These are phyloP conservation scores for Drosophila maculinotata DNA, from an alignment of 2,888 invertebrate species.

Conservation along the genomic window DNA sequence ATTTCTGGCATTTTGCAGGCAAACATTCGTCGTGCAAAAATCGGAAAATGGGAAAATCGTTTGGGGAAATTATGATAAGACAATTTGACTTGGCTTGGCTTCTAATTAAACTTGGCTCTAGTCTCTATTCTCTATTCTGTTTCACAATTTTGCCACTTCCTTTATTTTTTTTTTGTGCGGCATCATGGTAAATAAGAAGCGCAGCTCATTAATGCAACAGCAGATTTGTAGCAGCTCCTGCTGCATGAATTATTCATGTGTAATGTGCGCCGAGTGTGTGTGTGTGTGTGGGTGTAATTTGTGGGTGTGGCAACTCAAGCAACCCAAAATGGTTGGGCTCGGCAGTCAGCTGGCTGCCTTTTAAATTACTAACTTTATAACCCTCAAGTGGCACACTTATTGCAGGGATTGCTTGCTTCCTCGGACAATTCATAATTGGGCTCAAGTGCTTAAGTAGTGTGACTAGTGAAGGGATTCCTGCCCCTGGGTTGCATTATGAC, in stretches of 20 bases:
- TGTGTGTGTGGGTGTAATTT: slow-evolving; percentile 41
- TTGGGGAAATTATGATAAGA: slow-evolving; percentile 75
- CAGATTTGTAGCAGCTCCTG: slow-evolving; percentile 56
- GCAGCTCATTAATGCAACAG: slow-evolving; percentile 72
- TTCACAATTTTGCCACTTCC: slow-evolving; percentile 25
- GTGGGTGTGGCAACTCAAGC: slow-evolving; percentile 50
- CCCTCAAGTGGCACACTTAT: slow-evolving; percentile 73
- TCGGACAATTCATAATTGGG: slow-evolving; percentile 45
- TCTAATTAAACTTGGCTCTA: slow-evolving; percentile 73
- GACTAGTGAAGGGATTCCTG: slow-evolving; percentile 25
- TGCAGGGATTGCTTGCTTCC: slow-evolving; percentile 9
- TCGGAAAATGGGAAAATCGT: slow-evolving; percentile 51
- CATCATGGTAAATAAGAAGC: slow-evolving; percentile 78
- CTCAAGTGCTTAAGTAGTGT: slow-evolving; percentile 55
- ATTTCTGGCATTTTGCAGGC: slow-evolving; percentile 49
- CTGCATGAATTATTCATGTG: slow-evolving; percentile 74
- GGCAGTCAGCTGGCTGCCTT: slow-evolving; percentile 36
- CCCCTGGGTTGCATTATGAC: slow-evolving; percentile 6
- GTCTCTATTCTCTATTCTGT: slow-evolving; percentile 24
- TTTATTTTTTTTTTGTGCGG: slow-evolving; percentile 58
- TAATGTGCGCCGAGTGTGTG: slow-evolving; percentile 13
- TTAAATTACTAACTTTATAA: slow-evolving; percentile 55
- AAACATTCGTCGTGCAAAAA: slow-evolving; percentile 55
- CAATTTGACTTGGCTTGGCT: slow-evolving; percentile 67
- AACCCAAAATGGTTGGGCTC: slow-evolving; percentile 11